These are phyloP conservation scores for Panthera leo DNA, from an alignment of 2,113 vertebrate species.

Conservation along the genomic window DNA sequence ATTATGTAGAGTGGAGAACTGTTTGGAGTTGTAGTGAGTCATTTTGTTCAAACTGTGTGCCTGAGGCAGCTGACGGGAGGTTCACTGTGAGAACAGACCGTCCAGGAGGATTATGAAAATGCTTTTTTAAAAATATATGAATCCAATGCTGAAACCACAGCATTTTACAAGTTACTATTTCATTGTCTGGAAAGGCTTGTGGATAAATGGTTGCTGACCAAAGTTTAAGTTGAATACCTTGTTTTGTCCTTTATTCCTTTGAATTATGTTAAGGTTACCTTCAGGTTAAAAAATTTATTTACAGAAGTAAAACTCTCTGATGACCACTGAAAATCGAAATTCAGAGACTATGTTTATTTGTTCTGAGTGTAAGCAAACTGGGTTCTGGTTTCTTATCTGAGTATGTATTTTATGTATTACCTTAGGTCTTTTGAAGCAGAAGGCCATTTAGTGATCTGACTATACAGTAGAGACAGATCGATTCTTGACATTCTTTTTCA, in stretches of 20 bases:
- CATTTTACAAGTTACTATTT: constrained; percentile 44
- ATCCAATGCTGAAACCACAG: constrained; percentile 3
- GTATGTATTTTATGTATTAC: background rate
- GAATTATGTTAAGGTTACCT: constrained; percentile 33
- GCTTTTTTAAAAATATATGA: background rate
- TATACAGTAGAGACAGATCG: background rate
- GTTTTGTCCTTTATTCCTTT: constrained; percentile 1
- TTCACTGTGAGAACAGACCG: background rate
- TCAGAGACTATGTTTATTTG: background rate
- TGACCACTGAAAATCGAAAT: background rate
- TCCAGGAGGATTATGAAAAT: constrained; percentile 51
- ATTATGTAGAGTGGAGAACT: constrained; percentile 22
- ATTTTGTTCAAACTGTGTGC: constrained; percentile 42
- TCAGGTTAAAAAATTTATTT: constrained; percentile 69
- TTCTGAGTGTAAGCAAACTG: background rate
- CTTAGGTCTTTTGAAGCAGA: background rate
- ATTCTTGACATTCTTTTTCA: background rate
- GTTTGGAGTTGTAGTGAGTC: background rate
- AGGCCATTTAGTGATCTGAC: background rate
- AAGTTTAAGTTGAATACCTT: background rate
- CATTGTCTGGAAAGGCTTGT: constrained; percentile 55
- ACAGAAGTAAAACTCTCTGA: constrained; percentile 17
- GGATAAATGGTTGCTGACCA: constrained; percentile 29
- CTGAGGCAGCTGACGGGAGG: constrained; percentile 12
- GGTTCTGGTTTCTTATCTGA: background rate